Evolutionary conservation across 1,140 invertebrate genomes (phyloP).

Genomic region (Diuraphis noxia): DNA sequence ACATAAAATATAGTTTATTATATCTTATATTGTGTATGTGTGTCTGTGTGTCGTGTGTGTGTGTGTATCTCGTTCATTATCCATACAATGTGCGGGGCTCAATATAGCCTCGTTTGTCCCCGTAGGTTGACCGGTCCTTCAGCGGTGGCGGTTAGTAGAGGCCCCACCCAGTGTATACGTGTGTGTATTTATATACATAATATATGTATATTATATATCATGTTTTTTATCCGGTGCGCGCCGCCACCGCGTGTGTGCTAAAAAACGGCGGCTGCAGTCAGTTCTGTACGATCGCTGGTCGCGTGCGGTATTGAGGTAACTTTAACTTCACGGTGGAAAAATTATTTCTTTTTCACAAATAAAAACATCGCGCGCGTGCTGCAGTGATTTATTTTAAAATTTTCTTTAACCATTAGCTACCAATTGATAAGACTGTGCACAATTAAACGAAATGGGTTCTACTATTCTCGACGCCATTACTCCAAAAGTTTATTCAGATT

Average conservation of each 20-base stretch:
- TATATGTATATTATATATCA: background rate
- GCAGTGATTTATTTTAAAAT: too few species aligned
- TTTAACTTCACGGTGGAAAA: background rate
- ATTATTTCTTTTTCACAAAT: background rate
- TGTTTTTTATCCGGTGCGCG: background rate
- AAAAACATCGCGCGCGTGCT: background rate
- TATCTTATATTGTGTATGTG: background rate
- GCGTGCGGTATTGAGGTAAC: background rate
- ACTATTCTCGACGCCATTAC: background rate
- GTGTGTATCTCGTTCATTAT: background rate
- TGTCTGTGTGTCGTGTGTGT: background rate
- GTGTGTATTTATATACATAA: background rate
- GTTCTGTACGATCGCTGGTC: slow-evolving; percentile 7
- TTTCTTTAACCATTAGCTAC: too few species aligned
- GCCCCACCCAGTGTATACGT: background rate
- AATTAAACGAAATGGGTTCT: background rate
- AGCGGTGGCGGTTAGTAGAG: background rate
- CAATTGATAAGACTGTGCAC: background rate
- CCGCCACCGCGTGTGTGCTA: slow-evolving; percentile 24
- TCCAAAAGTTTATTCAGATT: background rate
- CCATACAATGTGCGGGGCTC: background rate
- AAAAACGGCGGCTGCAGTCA: background rate
- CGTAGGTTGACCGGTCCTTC: slow-evolving; percentile 24
- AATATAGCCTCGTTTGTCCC: background rate
- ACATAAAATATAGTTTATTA: background rate